Conservation (phyloP, 2,888 invertebrate genomes). For the Agriopis leucophaearia region DNA sequence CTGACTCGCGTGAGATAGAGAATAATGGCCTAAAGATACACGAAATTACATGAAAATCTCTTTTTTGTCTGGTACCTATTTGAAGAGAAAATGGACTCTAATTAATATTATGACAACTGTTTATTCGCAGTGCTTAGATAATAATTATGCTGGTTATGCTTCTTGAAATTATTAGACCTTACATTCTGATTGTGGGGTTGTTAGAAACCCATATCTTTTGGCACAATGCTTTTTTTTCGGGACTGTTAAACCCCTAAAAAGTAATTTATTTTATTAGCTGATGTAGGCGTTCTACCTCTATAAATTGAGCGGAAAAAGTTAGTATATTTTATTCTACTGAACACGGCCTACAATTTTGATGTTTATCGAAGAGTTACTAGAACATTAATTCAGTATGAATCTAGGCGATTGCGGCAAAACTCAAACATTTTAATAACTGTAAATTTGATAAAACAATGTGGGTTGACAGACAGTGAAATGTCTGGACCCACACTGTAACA, state of each 20-base stretch:
- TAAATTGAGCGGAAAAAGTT: conserved; percentile 3
- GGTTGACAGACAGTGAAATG: too few relatives aligned
- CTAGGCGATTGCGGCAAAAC: background rate
- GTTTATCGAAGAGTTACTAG: background rate
- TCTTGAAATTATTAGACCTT: background rate
- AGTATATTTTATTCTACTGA: background rate
- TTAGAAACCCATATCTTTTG: background rate
- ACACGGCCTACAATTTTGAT: background rate
- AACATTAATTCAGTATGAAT: background rate
- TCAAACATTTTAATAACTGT: too few relatives aligned
- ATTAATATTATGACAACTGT: too few relatives aligned
- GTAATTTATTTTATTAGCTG: conserved; percentile 13
- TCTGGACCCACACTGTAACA: too few relatives aligned
- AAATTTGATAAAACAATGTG: too few relatives aligned
- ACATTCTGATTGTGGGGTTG: conserved; percentile 1
- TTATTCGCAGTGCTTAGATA: too few relatives aligned
- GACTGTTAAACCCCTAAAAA: conserved; percentile 2
- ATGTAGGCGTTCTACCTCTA: conserved; percentile 2
- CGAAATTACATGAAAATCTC: too few relatives aligned
- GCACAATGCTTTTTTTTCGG: conserved; percentile 1
- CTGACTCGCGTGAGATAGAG: too few relatives aligned
- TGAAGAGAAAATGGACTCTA: too few relatives aligned
- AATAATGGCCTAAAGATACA: too few relatives aligned
- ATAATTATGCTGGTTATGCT: background rate
- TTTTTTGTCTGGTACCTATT: too few relatives aligned